A percentile compares a stretch with the other conserved stretches of the same genome.
Conservation (phyloP, 1,140 invertebrate genomes). For the Drosophila kohkoa region DNA sequence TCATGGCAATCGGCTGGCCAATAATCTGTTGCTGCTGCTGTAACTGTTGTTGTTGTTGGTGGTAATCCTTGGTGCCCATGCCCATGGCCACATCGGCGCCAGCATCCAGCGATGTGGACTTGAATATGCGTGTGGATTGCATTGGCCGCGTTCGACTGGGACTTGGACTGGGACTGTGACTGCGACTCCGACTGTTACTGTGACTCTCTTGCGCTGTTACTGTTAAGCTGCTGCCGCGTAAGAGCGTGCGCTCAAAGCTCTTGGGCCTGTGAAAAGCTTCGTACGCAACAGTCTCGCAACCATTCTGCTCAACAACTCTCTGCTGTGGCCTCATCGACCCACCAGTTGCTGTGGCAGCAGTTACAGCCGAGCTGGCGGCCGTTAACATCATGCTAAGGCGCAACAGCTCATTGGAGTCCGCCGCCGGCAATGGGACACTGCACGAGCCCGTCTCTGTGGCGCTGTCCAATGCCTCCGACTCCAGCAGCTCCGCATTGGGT, state of each 20-base stretch:
- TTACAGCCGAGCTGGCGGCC: slow-evolving; percentile 73
- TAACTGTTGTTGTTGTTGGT: slow-evolving; percentile 24
- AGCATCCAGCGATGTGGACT: slow-evolving; percentile 65
- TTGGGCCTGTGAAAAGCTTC: slow-evolving; percentile 78
- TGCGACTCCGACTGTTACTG: slow-evolving; percentile 42
- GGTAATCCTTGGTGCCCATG: neutral
- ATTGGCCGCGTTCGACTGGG: slow-evolving; percentile 37
- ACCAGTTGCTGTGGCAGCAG: slow-evolving; percentile 71
- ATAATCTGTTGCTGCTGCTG: slow-evolving; percentile 53
- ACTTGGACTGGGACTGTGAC: slow-evolving; percentile 37
- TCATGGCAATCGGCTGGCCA: slow-evolving; percentile 43
- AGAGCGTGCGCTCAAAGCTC: slow-evolving; percentile 75
- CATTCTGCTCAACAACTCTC: slow-evolving; percentile 56
- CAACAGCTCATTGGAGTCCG: slow-evolving; percentile 78
- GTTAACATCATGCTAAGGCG: slow-evolving; percentile 76
- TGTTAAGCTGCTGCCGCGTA: slow-evolving; percentile 66
- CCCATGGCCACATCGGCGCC: neutral
- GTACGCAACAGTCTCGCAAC: slow-evolving; percentile 80
- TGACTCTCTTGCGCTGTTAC: slow-evolving; percentile 74
- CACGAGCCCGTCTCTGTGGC: slow-evolving; percentile 77
- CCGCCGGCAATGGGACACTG: slow-evolving; percentile 71
- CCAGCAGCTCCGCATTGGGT: slow-evolving; percentile 51
- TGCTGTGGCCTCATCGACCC: slow-evolving; percentile 47
- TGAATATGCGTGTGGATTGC: slow-evolving; percentile 65
- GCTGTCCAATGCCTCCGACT: slow-evolving; percentile 50